Conservation (phyloP, 2,888 invertebrate species). For the Chironomus riparius region DNA sequence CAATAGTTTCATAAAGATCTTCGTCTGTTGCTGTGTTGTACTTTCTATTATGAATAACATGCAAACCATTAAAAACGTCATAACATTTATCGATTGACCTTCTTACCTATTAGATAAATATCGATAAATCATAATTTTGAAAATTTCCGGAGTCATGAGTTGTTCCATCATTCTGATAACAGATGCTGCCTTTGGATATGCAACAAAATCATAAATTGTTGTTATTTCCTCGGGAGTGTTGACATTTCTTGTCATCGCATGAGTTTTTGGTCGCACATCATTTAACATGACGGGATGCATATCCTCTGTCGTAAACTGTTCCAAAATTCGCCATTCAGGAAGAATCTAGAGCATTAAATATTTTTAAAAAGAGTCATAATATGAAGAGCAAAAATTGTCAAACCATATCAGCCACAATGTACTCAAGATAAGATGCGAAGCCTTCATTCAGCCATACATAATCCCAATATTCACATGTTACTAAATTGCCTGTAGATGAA, state of each 20-base stretch:
- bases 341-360: conserved; percentile 34
- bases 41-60: background rate
- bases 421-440: conserved; percentile 59
- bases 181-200: conserved; percentile 48
- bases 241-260: conserved; percentile 47
- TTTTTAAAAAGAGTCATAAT: background rate
- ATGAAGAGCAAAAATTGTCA: conserved; percentile 34
- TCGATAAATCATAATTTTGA: conserved; percentile 46
- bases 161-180: conserved; percentile 53
- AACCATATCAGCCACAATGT: conserved; percentile 47
- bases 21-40: conserved; percentile 32
- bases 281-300: conserved; percentile 36
- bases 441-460: conserved; percentile 49
- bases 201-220: conserved; percentile 50
- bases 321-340: conserved; percentile 41
- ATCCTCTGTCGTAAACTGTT: conserved; percentile 41
- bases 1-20: conserved; percentile 35
- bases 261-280: conserved; percentile 45
- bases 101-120: conserved; percentile 44
- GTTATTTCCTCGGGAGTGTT: conserved; percentile 46
- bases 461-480: conserved; percentile 14
- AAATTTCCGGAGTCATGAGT: conserved; percentile 45
- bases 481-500: conserved; percentile 1
- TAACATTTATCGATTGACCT: background rate
- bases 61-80: background rate